Evolutionary conservation across 2,888 invertebrate species (phyloP), one percentile per base, ranked within the genome.

Genomic region (Molorchus minor): DNA sequence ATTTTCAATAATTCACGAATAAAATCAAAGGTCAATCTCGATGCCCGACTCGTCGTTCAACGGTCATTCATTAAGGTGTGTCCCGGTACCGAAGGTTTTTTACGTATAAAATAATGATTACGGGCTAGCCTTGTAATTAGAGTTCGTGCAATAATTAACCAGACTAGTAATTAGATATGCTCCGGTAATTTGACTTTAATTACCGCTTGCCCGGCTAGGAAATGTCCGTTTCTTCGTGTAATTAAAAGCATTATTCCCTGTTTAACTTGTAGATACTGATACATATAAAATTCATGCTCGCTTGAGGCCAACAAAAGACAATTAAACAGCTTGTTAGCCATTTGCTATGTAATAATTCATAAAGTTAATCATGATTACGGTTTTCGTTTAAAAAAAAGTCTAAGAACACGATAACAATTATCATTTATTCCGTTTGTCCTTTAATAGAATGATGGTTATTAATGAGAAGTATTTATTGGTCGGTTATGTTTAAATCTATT

Each of bases 101-200:
- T 62, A 56, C 46, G 60, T 45, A 62, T 60, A 49, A 58, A 60
- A 62, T 60, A 60, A 62, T n/a, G n/a, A n/a, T 60, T 60, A 62
- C 38, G 47, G 41, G 33, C 30, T 43, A 49, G 17, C 12, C 30
- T 17, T 41, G 21, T 19, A 52, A 52, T 52, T 52, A 52, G 52
- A 29, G 30, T 12, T 40, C 30, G 13, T 7, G 41, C 13, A 41
- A 52, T 52, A 52, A 52, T 52, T 52, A 52, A 15, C n/a, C 29
- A 52, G 30, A 30, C 41, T 29, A 30, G 40, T 58, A 62, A 64
- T 66, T 64, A 62, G 63, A 59, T 57, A 62, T 60, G 67, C 62
- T 61, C 55, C 47, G 51, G 47, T 55, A 56, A 61, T 56, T 64
- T 40, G 45, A 47, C 58, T 62, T 68, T 64, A 62, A 66, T 64